phyloP scores from a whole-genome alignment of 2,888 invertebrate species.

The Balanococcus diminutus region DNA sequence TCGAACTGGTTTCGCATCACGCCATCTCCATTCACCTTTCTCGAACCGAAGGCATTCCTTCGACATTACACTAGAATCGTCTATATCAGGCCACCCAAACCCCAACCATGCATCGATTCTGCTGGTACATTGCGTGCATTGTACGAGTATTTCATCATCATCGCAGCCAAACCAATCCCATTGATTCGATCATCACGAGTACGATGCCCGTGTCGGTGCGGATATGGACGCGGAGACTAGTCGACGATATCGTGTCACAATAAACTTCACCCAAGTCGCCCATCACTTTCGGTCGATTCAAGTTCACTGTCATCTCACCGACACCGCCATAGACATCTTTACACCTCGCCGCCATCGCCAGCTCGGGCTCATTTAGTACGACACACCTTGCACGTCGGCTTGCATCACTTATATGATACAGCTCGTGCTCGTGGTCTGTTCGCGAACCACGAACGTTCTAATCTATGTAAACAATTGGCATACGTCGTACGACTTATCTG shows the following conservation, averaged over 20 bases:
- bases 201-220: neutral
- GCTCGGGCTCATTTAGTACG: neutral
- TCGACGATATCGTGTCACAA: neutral
- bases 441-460: neutral
- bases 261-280: neutral
- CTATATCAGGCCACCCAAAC: no score
- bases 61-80: no score
- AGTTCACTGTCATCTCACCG: neutral
- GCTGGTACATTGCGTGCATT: no score
- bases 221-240: neutral
- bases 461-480: slow-evolving; percentile 11
- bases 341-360: neutral
- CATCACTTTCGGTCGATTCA: slow-evolving; percentile 18
- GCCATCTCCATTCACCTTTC: no score
- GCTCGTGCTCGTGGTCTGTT: neutral
- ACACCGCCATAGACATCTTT: neutral
- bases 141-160: no score
- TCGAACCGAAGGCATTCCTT: no score
- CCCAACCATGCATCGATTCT: no score
- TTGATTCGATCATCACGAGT: neutral
- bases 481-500: neutral
- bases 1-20: no score
- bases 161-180: no score
- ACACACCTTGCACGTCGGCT: neutral
- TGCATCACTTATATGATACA: neutral